Base-by-base conservation (phyloP, 2,888 invertebrate genomes). In the Pelosia muscerda region DNA sequence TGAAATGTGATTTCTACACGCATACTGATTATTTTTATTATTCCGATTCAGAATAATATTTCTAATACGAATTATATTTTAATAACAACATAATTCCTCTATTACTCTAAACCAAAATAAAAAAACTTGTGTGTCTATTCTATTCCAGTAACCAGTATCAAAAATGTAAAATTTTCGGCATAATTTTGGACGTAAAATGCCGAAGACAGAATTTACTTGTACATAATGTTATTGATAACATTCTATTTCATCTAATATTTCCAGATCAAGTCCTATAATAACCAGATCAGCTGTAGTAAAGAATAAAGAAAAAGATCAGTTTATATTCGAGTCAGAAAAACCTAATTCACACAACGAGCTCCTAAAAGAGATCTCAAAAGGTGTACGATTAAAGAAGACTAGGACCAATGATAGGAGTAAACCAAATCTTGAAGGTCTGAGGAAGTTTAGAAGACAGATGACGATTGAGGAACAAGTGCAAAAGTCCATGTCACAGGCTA, bases 381-480 rank as follows among this genome's bases (percentile, higher is more conserved):
- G 98, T 64, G 93, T 98, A 0, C 96, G 92, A 80, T 93, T 98
- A 80, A 97, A 97, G 86, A 96, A 96, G 77, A 96, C 96, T 0
- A 97, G 96, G 88, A 97, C 97, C 8, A 98, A 98, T 85, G 98
- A 98, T 86, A 96, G 98, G 79, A 98, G 98, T 88, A 98, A 96
- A 92, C 98, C 98, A 2, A 96, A 97, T 75, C 90, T 98, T 74
- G 97, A 97, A 82, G 98, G 98, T 70, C 92, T 98, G 76, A 95
- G 98, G 66, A 98, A 98, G 90, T 98, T 98, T 92, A 96, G 98
- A 67, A 95, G 98, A 83, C 98, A 98, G 90, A 96, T 98, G 96
- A 98, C 98, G 1, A 97, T 98, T 78, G 98, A 98, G 85, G 98
- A 98, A 86, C 97, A 98, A 91, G 96, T 98, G 59, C 97, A 97